Evolutionary conservation across 1,140 invertebrate species (phyloP), one percentile per base, ranked within the genome.

Genomic region (Pantala flavescens): DNA sequence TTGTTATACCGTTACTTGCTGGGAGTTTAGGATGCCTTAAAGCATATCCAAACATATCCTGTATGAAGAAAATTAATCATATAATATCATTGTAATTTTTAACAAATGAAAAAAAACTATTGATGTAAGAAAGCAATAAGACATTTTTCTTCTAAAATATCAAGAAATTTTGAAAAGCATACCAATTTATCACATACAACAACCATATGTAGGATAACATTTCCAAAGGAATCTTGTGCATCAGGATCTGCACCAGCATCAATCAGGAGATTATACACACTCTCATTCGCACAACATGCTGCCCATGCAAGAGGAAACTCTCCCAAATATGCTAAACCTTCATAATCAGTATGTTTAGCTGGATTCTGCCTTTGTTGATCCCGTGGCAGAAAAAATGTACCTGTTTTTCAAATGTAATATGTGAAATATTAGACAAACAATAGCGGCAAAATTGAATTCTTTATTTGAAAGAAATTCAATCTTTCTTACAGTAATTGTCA

Each of bases 31-130:
- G 96, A 85, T 99, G 98, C 71, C 95, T 87, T 5, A 98, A 86
- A 14, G 97, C 97, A 84, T 98, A 98, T 24, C 95, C 95, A 81
- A 98, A 99, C 96, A 99, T 98, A 78, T 96, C 94, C 96, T 98
- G 81, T 3, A 82, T 80, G 76, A 77, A 43, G 76, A 75, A 73
- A 36, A 36, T 36, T n/a, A 19, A 72, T 73, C 21, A 19, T 24
- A 7, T 16, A 49, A 19, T 70, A 74, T 23, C 36, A 0, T 12
- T 21, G 55, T 23, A 21, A 24, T 21, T 70, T 36, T 75, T 70
- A 76, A 75, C 75, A 76, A 43, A 76, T 75, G 42, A 24, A 71
- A n/a, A n/a, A n/a, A n/a, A n/a, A n/a, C n/a, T n/a, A n/a, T n/a
- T n/a, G n/a, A n/a, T n/a, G n/a, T n/a, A n/a, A n/a, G n/a, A n/a